Evolutionary conservation across 2,888 invertebrate genomes (phyloP), one percentile per base, ranked within the genome.

Genomic region (Dione juno): DNA sequence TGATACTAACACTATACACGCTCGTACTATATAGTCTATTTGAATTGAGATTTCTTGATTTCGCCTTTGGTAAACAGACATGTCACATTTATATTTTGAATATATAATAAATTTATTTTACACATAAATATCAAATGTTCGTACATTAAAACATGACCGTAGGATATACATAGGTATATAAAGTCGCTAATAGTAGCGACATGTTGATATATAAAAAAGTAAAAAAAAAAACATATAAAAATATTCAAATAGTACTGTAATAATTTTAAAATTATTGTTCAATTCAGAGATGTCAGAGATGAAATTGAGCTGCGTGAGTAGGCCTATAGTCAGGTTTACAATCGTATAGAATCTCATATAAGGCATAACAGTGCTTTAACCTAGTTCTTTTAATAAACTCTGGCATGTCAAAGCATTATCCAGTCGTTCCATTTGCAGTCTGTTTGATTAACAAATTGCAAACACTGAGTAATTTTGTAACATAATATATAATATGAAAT

Each of bases 361-460:
- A 69, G 68, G 21, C 61, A 69, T 63, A 69, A 54, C 63, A 69
- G 68, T 69, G 68, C 68, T 61, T 63, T 69, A 69, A 69, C 68
- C 63, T 40, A 69, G 63, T 69, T 69, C 68, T 69, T 69, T 45
- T 48, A 64, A 69, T 48, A 69, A 57, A 63, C 63, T 37, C 63
- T 45, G 68, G 53, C 63, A 54, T 64, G 54, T 69, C 68, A 69
- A 69, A 69, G 68, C 68, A 63, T 69, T 64, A 64, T 64, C 28
- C 50, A 45, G 68, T 54, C 68, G 68, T 64, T 45, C 63, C 68
- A 63, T 68, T 68, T 63, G 68, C 61, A 67, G 61, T 59, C 52
- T 52, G 67, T 67, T 67, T 61, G 59, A 67, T 67, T 67, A 67
- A 67, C 61, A 61, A 67, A 67, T 52, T 67, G 67, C 61, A 67